Evolutionary conservation across 1,140 invertebrate species (phyloP).

Genomic region (Drosophila suzukii): DNA sequence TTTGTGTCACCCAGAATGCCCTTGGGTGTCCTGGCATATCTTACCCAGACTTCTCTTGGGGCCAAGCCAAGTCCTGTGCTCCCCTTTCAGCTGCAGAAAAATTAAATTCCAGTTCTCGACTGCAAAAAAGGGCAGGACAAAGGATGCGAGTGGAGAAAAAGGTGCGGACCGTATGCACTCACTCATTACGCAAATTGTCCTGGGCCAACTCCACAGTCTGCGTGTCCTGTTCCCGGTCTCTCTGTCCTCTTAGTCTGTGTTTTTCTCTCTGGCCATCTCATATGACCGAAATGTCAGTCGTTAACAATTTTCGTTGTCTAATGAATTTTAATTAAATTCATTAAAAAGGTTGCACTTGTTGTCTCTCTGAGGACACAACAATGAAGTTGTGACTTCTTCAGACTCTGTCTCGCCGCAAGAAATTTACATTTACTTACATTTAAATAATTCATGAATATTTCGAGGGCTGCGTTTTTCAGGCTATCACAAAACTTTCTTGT

Average conservation of each 20-base stretch:
- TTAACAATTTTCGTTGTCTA: slow-evolving; percentile 37
- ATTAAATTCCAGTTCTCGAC: slow-evolving; percentile 21
- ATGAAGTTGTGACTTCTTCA: slow-evolving; percentile 3
- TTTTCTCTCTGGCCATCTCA: slow-evolving; percentile 29
- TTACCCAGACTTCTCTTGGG: slow-evolving; percentile 9
- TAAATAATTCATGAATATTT: slow-evolving; percentile 6
- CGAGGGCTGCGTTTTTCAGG: background rate
- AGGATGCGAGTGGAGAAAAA: background rate
- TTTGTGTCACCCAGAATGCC: slow-evolving; percentile 19
- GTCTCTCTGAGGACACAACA: slow-evolving; percentile 1
- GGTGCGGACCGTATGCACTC: slow-evolving; percentile 28
- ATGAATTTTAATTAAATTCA: slow-evolving; percentile 80
- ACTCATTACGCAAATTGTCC: slow-evolving; percentile 77
- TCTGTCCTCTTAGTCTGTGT: background rate
- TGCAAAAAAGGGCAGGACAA: slow-evolving; percentile 6
- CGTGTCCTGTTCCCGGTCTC: slow-evolving; percentile 8
- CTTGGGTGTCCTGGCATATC: slow-evolving; percentile 16
- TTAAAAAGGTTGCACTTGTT: slow-evolving; percentile 45
- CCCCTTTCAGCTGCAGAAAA: slow-evolving; percentile 15
- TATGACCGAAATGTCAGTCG: slow-evolving; percentile 26
- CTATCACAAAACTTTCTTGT: background rate
- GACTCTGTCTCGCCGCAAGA: slow-evolving; percentile 2
- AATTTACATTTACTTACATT: slow-evolving; percentile 24
- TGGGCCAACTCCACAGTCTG: slow-evolving; percentile 48
- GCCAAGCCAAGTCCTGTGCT: slow-evolving; percentile 10